Percentiles rank a stretch among this genome's conserved stretches.
These are phyloP conservation scores for Oscheius myriophilus DNA, from an alignment of 2,888 invertebrate genomes.

Conservation along the genomic window DNA sequence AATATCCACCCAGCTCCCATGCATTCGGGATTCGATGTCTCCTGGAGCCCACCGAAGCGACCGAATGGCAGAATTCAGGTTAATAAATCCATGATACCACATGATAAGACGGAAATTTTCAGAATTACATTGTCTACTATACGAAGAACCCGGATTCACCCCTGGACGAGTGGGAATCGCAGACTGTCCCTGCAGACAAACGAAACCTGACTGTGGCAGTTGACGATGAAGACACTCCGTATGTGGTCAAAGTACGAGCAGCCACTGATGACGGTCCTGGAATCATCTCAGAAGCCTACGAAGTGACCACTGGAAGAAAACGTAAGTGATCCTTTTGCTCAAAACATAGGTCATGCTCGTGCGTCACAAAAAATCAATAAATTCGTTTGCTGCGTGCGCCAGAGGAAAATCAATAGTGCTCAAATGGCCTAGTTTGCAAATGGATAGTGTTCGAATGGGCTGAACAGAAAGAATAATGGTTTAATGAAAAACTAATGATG, in stretches of 20 bases:
- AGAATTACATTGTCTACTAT: constrained; percentile 59
- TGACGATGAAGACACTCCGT: constrained; percentile 67
- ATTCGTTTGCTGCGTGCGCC: no score
- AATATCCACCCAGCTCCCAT: constrained; percentile 63
- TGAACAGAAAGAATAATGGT: no score
- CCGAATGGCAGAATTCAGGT: constrained; percentile 65
- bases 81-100: neutral
- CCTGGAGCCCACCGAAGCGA: constrained; percentile 64
- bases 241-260: constrained; percentile 61
- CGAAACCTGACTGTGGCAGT: constrained; percentile 50
- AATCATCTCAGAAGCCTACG: constrained; percentile 67
- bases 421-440: no score
- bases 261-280: constrained; percentile 67
- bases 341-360: no score
- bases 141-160: constrained; percentile 65
- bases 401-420: no score
- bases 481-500: no score
- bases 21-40: constrained; percentile 66
- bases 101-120: no score
- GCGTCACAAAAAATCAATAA: no score
- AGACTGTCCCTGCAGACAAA: constrained; percentile 54
- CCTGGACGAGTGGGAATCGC: constrained; percentile 62
- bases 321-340: constrained; percentile 44
- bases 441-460: no score
- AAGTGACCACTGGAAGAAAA: constrained; percentile 68